phyloP scores from a whole-genome alignment of 2,113 vertebrate species.

The Gopherus flavomarginatus region DNA sequence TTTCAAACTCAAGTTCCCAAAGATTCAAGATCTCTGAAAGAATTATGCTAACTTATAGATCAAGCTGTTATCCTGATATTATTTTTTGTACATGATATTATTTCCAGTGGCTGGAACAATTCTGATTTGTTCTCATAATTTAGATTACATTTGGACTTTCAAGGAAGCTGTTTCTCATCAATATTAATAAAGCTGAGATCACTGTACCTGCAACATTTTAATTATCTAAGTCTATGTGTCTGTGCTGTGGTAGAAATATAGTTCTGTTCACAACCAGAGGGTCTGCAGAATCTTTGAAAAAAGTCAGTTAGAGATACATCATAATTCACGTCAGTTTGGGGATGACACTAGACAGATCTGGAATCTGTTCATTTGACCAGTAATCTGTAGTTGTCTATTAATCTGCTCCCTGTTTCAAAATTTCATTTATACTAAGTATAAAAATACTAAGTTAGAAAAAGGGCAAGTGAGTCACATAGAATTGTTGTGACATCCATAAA shows the following conservation, averaged over 20 bases:
- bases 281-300: background rate
- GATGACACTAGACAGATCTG: background rate
- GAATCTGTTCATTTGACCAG: constrained; percentile 1
- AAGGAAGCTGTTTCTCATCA: background rate
- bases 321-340: constrained; percentile 3
- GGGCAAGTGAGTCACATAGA: background rate
- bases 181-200: background rate
- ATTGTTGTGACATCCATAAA: background rate
- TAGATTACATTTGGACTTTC: background rate
- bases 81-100: background rate
- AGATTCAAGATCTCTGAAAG: background rate
- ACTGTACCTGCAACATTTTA: background rate
- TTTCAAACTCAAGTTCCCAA: background rate
- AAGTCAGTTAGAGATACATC: background rate
- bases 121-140: background rate
- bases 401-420: constrained; percentile 18
- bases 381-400: background rate
- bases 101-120: background rate
- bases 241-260: background rate
- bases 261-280: background rate
- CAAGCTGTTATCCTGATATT: background rate
- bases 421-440: background rate
- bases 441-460: background rate
- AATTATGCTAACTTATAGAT: background rate
- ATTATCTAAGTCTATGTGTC: background rate